Evolutionary conservation across 2,797 vertebrate genomes (phyloP).

Genomic region (Miichthys miiuy): DNA sequence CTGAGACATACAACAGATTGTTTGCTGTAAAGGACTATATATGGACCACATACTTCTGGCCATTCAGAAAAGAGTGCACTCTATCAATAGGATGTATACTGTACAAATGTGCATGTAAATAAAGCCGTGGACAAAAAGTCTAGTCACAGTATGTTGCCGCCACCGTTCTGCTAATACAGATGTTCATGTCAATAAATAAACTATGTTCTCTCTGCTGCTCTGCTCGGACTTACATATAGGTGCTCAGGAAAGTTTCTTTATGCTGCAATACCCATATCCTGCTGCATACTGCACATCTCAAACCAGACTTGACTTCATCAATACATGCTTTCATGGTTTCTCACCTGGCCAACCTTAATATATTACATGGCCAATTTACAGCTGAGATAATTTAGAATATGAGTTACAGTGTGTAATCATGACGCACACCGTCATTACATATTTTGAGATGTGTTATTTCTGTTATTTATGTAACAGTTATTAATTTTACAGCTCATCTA

Average conservation of each 20-base stretch:
- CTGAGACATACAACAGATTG: too few species aligned
- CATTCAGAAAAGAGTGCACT: neutral
- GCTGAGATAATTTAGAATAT: neutral
- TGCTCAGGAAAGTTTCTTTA: slow-evolving; percentile 27
- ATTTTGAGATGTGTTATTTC: neutral
- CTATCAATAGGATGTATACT: too few species aligned
- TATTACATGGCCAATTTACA: neutral
- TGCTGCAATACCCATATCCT: slow-evolving; percentile 4
- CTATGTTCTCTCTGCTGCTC: slow-evolving; percentile 17
- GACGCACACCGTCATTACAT: neutral
- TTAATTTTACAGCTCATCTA: slow-evolving; percentile 12
- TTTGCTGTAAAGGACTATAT: too few species aligned
- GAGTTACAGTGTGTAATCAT: neutral
- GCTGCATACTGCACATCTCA: slow-evolving; percentile 13
- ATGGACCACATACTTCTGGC: neutral
- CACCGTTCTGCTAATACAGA: slow-evolving; percentile 10
- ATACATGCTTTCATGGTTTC: slow-evolving; percentile 45
- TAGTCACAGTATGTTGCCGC: neutral
- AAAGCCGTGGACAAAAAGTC: neutral
- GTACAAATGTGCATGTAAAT: neutral
- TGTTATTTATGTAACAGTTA: neutral
- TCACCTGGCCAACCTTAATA: neutral
- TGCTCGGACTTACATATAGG: slow-evolving; percentile 4
- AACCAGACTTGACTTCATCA: slow-evolving; percentile 43
- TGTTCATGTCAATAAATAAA: slow-evolving; percentile 27